Base-by-base conservation (phyloP, 2,113 vertebrate species). In the Python bivittatus region DNA sequence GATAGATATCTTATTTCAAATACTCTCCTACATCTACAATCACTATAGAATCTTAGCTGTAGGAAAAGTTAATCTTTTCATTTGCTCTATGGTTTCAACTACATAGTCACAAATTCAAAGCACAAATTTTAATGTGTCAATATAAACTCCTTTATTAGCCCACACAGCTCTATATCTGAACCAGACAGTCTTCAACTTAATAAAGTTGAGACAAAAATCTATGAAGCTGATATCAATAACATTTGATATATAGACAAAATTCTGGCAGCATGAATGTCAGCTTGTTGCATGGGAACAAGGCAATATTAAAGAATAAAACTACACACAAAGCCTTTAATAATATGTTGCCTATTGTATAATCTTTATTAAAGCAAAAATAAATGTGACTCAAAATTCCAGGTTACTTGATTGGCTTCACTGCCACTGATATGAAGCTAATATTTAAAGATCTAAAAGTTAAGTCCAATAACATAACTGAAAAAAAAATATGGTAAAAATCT, bases 301-400 rank as follows among this genome's bases (percentile, higher is more conserved):
- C 27, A 87, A 84, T 83, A 92, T 93, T 53, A 91, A 84, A 25
- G 88, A 91, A 53, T 86, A 58, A 60, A 29, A 68, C 0, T 0
- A 44, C 15, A 72, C 13, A 13, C 58, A 93, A 92, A 58, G 12
- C 17, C 15, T 56, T 10, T 89, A 92, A 29, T 86, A 91, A 91
- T 61, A 86, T 25, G 29, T 53, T 33, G 17, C 6, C 83, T 27
- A 85, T 91, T 91, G 90, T 85, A 58, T 91, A 84, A 53, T 91
- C 44, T 91, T 91, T 91, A 91, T 93, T 94, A 90, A 94, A 92
- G 38, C 87, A 11, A 27, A 84, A 93, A 8, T 79, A 93, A 93
- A 90, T 29, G 33, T 38, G 58, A 68, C 17, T 95, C n/a, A 57
- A 0, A 0, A n/a, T 86, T 54, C 89, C 54, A 91, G 79, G 86